Conservation (phyloP, 92 coral and sea anemone genomes). For the Ricordea florida region DNA sequence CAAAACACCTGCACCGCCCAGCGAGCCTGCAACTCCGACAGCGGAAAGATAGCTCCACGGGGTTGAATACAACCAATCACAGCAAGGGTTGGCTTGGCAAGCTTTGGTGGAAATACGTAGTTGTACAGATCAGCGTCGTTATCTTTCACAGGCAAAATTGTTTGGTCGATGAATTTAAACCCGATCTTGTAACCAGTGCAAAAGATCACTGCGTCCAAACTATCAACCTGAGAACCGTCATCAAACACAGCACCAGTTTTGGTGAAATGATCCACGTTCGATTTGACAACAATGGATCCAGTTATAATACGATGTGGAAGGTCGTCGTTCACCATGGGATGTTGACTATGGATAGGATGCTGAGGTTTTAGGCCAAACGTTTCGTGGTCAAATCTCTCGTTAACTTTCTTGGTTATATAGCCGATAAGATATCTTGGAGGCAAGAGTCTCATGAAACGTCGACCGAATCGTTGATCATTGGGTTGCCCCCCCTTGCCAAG, state of each 20-base stretch:
- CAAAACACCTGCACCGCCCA: slow-evolving; percentile 84
- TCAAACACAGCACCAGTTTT: slow-evolving; percentile 84
- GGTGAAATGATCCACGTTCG: slow-evolving; percentile 77
- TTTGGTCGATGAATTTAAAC: slow-evolving; percentile 73
- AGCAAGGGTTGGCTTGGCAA: slow-evolving; percentile 76
- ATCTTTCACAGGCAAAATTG: slow-evolving; percentile 54
- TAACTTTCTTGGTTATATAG: background rate
- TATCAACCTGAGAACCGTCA: slow-evolving; percentile 59
- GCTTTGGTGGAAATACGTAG: slow-evolving; percentile 86
- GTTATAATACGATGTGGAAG: slow-evolving; percentile 82
- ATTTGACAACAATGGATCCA: slow-evolving; percentile 77
- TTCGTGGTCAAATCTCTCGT: slow-evolving; percentile 72
- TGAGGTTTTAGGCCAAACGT: slow-evolving; percentile 64
- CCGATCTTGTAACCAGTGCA: slow-evolving; percentile 92
- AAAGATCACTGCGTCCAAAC: slow-evolving; percentile 84
- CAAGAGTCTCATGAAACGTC: slow-evolving; percentile 30
- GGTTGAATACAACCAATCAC: slow-evolving; percentile 94
- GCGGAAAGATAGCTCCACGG: slow-evolving; percentile 81
- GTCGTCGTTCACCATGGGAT: slow-evolving; percentile 86
- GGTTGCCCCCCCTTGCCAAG: slow-evolving; percentile 74
- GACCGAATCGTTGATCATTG: slow-evolving; percentile 36
- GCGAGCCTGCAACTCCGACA: slow-evolving; percentile 87
- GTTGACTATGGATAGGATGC: slow-evolving; percentile 63
- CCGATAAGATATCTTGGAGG: slow-evolving; percentile 2
- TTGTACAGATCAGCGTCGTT: slow-evolving; percentile 90